Conservation (phyloP, 2,113 vertebrate genomes). For the Thalassarche chlororhynchos region DNA sequence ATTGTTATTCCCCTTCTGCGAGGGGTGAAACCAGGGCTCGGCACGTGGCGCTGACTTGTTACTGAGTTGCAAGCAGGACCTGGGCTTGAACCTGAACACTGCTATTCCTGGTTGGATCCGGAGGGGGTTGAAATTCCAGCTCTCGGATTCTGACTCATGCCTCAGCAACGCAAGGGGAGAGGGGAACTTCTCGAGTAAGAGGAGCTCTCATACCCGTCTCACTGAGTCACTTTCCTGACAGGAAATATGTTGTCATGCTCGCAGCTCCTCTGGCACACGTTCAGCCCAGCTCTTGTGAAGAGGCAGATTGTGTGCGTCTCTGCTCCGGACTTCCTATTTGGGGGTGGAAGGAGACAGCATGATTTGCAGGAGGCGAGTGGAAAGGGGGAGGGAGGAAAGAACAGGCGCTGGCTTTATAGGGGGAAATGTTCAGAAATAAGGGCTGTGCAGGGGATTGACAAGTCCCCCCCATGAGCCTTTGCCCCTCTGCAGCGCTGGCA, state of each 20-base stretch:
- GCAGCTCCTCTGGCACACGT: slow-evolving; percentile 61
- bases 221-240: slow-evolving; percentile 73
- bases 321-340: slow-evolving; percentile 64
- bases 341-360: slow-evolving; percentile 47
- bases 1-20: neutral
- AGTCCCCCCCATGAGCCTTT: neutral
- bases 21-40: neutral
- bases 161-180: slow-evolving; percentile 32
- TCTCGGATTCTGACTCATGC: slow-evolving; percentile 69
- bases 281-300: slow-evolving; percentile 73
- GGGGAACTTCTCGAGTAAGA: slow-evolving; percentile 63
- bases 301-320: slow-evolving; percentile 75
- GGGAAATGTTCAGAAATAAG: neutral
- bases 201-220: slow-evolving; percentile 58
- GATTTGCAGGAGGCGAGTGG: slow-evolving; percentile 27
- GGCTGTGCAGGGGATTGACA: neutral
- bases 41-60: neutral
- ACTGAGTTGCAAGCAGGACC: neutral
- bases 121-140: neutral
- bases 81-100: neutral
- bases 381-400: neutral
- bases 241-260: slow-evolving; percentile 77
- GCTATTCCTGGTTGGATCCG: neutral
- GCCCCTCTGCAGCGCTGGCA: neutral
- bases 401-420: neutral